Conservation (phyloP, 2,888 invertebrate genomes). For the Pomacea canaliculata region DNA sequence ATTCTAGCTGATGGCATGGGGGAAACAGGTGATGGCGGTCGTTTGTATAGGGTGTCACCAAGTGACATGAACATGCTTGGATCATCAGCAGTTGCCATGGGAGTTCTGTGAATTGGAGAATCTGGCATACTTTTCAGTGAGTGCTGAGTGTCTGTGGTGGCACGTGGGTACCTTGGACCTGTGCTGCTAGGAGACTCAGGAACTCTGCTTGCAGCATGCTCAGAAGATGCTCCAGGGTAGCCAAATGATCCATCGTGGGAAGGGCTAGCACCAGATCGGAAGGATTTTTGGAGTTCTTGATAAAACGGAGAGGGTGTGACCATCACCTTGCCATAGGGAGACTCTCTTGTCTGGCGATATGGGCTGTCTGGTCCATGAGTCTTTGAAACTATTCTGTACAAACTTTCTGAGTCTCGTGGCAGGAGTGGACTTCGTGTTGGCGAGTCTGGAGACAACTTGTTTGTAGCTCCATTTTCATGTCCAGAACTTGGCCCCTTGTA, state of each 20-base stretch:
- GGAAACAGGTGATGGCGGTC: slow-evolving; percentile 40
- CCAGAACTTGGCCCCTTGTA: slow-evolving; percentile 30
- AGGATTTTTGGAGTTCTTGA: slow-evolving; percentile 3
- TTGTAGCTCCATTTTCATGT: slow-evolving; percentile 13
- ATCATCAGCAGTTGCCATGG: slow-evolving; percentile 24
- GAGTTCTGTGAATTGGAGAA: slow-evolving; percentile 13
- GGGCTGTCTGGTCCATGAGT: slow-evolving; percentile 33
- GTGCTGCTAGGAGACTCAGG: slow-evolving; percentile 13
- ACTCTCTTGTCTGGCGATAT: slow-evolving; percentile 24
- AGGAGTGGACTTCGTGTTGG: slow-evolving; percentile 35
- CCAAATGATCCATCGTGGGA: neutral
- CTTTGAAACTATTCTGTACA: slow-evolving; percentile 30
- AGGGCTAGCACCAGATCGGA: neutral
- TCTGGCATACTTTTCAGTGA: slow-evolving; percentile 29
- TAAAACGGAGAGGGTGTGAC: slow-evolving; percentile 23
- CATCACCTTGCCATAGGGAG: slow-evolving; percentile 18
- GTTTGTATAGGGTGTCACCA: slow-evolving; percentile 40
- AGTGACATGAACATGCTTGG: slow-evolving; percentile 33
- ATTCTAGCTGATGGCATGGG: slow-evolving; percentile 36
- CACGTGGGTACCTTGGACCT: slow-evolving; percentile 5
- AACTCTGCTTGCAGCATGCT: slow-evolving; percentile 7
- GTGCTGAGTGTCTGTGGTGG: slow-evolving; percentile 25
- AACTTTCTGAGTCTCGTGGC: slow-evolving; percentile 32
- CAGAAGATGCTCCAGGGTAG: neutral
- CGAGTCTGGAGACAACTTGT: slow-evolving; percentile 33